These are phyloP conservation scores for Elephantulus edwardii DNA, from an alignment of 2,113 vertebrate species.

Conservation along the genomic window DNA sequence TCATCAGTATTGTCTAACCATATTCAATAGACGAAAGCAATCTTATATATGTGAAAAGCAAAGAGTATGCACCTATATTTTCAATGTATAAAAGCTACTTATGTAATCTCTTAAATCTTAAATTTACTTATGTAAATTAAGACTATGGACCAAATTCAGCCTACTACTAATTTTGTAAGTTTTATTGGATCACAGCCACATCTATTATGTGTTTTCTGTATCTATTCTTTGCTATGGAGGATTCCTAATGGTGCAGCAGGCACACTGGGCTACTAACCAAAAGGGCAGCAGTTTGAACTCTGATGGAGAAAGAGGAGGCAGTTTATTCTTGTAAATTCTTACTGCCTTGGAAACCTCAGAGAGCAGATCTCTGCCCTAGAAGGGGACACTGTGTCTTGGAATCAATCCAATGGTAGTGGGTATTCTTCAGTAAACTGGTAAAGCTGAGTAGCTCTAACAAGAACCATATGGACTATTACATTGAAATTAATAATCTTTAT, in stretches of 20 bases:
- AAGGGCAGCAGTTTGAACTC: too few relatives aligned
- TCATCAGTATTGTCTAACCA: background rate
- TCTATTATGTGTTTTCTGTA: background rate
- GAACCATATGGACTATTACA: background rate
- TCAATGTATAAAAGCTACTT: background rate
- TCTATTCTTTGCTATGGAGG: too few relatives aligned
- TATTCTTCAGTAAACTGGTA: background rate
- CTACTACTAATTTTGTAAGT: background rate
- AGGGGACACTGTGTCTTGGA: too few relatives aligned
- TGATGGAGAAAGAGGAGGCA: too few relatives aligned
- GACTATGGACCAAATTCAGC: background rate
- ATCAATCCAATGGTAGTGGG: too few relatives aligned
- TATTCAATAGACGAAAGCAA: constrained; percentile 3
- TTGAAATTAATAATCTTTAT: constrained; percentile 12
- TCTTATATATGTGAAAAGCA: background rate
- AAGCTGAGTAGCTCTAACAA: background rate
- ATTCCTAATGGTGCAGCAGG: too few relatives aligned
- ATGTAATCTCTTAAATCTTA: background rate
- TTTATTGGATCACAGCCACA: constrained; percentile 3
- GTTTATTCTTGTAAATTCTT: too few relatives aligned
- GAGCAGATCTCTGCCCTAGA: too few relatives aligned
- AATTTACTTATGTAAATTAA: background rate
- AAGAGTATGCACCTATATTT: constrained; percentile 26
- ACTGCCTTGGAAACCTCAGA: too few relatives aligned
- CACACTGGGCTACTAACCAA: too few relatives aligned